Conservation (phyloP, 2,888 invertebrate species). For the Habroteleia sp. region DNA sequence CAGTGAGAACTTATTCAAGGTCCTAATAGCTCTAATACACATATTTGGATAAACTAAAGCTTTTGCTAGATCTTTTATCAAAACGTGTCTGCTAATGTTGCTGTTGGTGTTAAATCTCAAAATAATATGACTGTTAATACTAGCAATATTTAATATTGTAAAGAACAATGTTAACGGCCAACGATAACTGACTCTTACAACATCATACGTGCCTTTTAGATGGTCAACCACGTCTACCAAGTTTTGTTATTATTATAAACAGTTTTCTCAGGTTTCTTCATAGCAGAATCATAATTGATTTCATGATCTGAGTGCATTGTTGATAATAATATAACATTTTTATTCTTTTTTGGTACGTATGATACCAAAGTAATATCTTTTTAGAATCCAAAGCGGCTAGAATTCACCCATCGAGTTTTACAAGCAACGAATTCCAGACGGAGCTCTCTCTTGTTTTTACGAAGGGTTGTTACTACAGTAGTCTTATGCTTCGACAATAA, state of each 20-base stretch:
- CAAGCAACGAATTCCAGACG: constrained; percentile 37
- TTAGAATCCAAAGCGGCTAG: constrained; percentile 1
- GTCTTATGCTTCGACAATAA: constrained; percentile 63
- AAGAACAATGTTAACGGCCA: constrained; percentile 69
- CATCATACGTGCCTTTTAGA: constrained; percentile 22
- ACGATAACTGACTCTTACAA: constrained; percentile 68
- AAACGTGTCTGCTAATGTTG: too few species aligned
- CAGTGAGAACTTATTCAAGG: too few species aligned
- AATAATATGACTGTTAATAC: constrained; percentile 12
- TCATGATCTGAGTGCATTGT: constrained; percentile 58
- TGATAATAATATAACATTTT: constrained; percentile 42
- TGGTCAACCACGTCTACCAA: constrained; percentile 60
- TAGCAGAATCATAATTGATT: constrained; percentile 36
- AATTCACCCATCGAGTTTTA: constrained; percentile 52
- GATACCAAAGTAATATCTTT: not conserved
- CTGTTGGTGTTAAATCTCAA: constrained; percentile 1
- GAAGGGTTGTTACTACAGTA: constrained; percentile 63
- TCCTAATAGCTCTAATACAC: too few species aligned
- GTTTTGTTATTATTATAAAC: constrained; percentile 62
- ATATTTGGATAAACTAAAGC: too few species aligned
- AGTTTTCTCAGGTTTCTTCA: constrained; percentile 51
- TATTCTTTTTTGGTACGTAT: constrained; percentile 8
- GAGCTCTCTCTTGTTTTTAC: constrained; percentile 64
- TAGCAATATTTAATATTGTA: constrained; percentile 55
- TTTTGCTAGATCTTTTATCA: too few species aligned